Percentiles rank a stretch among this genome's conserved stretches.
Evolutionary conservation across 2,797 vertebrate species (phyloP).

Genomic region (Aeoliscus strigatus): DNA sequence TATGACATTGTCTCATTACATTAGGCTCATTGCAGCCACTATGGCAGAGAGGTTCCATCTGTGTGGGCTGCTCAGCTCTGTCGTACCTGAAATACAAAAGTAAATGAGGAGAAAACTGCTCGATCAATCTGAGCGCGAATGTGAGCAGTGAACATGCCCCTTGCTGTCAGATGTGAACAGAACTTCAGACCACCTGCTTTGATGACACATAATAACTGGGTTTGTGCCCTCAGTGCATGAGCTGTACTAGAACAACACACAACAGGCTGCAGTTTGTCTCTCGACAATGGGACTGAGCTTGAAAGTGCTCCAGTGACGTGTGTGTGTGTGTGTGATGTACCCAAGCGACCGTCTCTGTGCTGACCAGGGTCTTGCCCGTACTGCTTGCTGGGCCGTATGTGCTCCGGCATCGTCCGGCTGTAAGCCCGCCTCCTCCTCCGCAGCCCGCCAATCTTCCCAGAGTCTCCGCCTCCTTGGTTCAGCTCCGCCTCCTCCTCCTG

Average conservation of each 20-base stretch:
- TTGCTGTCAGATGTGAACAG: no score
- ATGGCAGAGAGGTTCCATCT: constrained; percentile 61
- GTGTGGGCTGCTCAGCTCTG: constrained; percentile 45
- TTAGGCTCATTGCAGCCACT: constrained; percentile 72
- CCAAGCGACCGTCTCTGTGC: constrained; percentile 51
- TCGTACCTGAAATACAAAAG: constrained; percentile 53
- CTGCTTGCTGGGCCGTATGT: constrained; percentile 75
- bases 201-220: no score
- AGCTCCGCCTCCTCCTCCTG: constrained; percentile 84
- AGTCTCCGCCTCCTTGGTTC: constrained; percentile 79
- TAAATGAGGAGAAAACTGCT: neutral
- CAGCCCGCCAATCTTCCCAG: constrained; percentile 76
- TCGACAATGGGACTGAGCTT: no score
- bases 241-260: no score
- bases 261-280: no score
- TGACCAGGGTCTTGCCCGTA: constrained; percentile 66
- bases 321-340: constrained; percentile 54
- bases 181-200: no score
- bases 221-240: no score
- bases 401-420: constrained; percentile 77
- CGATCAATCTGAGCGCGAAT: no score
- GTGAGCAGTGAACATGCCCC: no score
- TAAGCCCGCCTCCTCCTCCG: constrained; percentile 82
- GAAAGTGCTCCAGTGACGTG: no score
- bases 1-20: constrained; percentile 55